phyloP scores from a whole-genome alignment of 2,113 vertebrate species.

The Corythornis vintsioides region DNA sequence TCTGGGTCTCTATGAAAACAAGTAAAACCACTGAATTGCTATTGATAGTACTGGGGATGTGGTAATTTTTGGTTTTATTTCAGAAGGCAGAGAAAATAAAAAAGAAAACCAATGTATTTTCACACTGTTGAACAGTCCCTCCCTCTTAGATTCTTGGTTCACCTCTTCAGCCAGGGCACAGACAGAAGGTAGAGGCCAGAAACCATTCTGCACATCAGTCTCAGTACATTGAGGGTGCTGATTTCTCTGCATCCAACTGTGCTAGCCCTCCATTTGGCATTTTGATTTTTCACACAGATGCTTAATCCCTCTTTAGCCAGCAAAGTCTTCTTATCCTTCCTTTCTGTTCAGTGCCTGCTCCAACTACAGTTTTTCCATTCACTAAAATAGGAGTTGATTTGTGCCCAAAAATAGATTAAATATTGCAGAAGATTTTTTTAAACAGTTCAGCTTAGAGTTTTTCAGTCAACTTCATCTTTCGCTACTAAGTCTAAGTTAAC shows the following conservation, averaged over 20 bases:
- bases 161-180: neutral
- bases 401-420: neutral
- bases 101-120: accelerated
- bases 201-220: neutral
- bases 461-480: neutral
- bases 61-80: neutral
- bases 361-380: neutral
- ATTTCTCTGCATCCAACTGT: neutral
- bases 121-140: neutral
- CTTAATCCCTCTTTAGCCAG: neutral
- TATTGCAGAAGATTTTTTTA: neutral
- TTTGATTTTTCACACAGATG: neutral
- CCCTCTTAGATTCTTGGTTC: neutral
- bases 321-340: neutral
- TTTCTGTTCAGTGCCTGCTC: neutral
- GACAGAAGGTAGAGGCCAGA: neutral
- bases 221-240: neutral
- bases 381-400: neutral
- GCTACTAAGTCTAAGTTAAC: neutral
- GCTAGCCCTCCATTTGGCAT: neutral
- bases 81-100: neutral
- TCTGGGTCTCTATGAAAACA: neutral
- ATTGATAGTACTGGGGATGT: neutral
- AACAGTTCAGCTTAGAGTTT: neutral
- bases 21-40: neutral